Evolutionary conservation across 2,113 vertebrate species (phyloP), one percentile per base, ranked within the genome.

Genomic region (Phoxinus phoxinus): DNA sequence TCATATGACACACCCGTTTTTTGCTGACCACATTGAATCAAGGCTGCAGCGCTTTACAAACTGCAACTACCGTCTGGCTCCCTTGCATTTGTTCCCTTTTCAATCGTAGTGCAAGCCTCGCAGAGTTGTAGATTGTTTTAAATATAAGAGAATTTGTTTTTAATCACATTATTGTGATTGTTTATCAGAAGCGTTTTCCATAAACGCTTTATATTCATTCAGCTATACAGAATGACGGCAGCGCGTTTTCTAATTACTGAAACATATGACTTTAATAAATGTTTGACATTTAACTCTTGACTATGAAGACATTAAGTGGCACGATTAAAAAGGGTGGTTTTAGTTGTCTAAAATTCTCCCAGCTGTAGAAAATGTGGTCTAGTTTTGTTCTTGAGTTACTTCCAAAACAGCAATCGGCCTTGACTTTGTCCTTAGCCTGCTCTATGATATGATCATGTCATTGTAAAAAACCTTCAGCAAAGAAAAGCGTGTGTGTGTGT

Each of bases 1-100:
- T 91, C 86, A 90, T 89, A 91, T 91, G 88, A 89, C 86, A 86
- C 89, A 89, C 90, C 84, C 74, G 86, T 90, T 89, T 91, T 91
- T 86, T 94, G 94, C 94, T 95, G 94, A 95, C 92, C 91, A 73
- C 51, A 89, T 89, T 56, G 91, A 92, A 93, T 84, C 65, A 83
- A 37, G 53, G 87, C 12, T 65, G 86, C 48, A 85, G 84, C 79
- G 87, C 86, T 4, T 58, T 82, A 86, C 84, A 30, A 32, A 58
- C 27, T 17, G 46, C 46, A 25, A 48, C n/a, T 73, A 65, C 63
- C 17, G 6, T 69, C 65, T 32, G 65, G 21, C 13, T 32, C 23
- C 25, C 15, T 9, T 2, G 51, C 21, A 2, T 56, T n/a, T n/a
- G 19, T 1, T 37, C 12, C 11, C 27, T 8, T 78, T 23, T 23